Percentiles rank a stretch among this genome's conserved stretches.
Evolutionary conservation across 2,888 invertebrate genomes (phyloP).

Genomic region (Eubasilissa splendida): DNA sequence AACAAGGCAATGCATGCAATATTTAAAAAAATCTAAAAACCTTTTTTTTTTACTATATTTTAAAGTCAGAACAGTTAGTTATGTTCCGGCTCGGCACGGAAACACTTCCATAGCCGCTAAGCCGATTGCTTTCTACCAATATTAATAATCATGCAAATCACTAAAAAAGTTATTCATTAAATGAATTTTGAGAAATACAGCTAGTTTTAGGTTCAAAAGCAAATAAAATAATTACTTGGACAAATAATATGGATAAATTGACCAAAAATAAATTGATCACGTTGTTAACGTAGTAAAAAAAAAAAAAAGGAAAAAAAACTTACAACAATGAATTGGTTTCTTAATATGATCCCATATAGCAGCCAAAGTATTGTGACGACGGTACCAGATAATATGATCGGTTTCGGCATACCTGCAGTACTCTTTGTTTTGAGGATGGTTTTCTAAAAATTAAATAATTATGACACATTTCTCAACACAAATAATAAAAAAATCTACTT

Average conservation of each 20-base stretch:
- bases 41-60: too few species aligned
- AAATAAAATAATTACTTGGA: not conserved
- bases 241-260: not conserved
- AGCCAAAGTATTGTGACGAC: conserved; percentile 86
- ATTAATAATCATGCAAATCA: not conserved
- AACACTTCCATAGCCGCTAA: too few species aligned
- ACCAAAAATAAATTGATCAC: not conserved
- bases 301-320: conserved; percentile 64
- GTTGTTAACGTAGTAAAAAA: not conserved
- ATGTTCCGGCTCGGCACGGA: too few species aligned
- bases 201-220: not conserved
- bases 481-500: too few species aligned
- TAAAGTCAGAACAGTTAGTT: too few species aligned
- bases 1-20: too few species aligned
- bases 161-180: not conserved
- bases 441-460: conserved; percentile 70
- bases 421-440: conserved; percentile 86
- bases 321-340: conserved; percentile 84
- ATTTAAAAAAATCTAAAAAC: too few species aligned
- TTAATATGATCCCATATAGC: conserved; percentile 83
- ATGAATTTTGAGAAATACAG: not conserved
- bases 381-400: conserved; percentile 87
- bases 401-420: conserved; percentile 90
- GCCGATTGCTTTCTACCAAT: not conserved
- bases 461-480: not conserved